phyloP scores from a whole-genome alignment of 2,888 invertebrate species.

The Tipula unca region DNA sequence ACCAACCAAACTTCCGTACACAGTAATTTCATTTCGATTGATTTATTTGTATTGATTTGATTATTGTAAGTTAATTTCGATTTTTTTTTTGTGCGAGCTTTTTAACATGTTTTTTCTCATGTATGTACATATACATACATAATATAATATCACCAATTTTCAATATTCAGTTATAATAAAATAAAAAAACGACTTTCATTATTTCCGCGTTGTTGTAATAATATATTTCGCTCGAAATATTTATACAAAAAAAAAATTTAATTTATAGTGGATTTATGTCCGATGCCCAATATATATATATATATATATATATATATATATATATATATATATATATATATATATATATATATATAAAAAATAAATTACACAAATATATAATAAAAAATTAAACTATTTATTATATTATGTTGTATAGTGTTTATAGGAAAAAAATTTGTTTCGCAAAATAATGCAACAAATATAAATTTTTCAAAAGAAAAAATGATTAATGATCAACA shows the following conservation, averaged over 20 bases:
- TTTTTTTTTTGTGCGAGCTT: not conserved
- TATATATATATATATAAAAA: not conserved
- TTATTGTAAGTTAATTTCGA: not conserved
- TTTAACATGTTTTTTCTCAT: not conserved
- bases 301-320: no score
- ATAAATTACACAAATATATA: not conserved
- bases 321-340: no score
- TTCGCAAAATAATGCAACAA: not conserved
- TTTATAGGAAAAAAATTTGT: not conserved
- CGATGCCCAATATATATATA: not conserved
- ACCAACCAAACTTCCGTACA: not conserved
- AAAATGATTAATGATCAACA: constrained; percentile 4
- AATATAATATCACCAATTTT: not conserved
- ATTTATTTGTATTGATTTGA: constrained; percentile 14
- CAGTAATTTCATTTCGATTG: not conserved
- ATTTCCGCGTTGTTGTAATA: not conserved
- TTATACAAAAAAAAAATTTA: not conserved
- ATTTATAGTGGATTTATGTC: not conserved
- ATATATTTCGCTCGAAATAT: not conserved
- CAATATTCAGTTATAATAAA: not conserved
- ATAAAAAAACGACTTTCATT: not conserved
- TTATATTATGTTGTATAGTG: not conserved
- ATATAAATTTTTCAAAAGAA: not conserved
- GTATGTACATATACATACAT: not conserved
- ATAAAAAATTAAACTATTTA: not conserved